These are phyloP conservation scores for Caenorhabditis elegans DNA, from an alignment of 1,140 invertebrate species.

Conservation along the genomic window WBcel235 BX284605.5:11774001-11774500, in stretches of 20 bases:
- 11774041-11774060: background rate
- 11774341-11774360: slow-evolving; percentile 78
- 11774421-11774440: too few relatives aligned
- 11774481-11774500: too few relatives aligned
- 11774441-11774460: background rate
- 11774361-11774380: slow-evolving; percentile 74
- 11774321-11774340: slow-evolving; percentile 75
- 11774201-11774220: background rate
- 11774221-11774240: background rate
- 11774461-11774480: too few relatives aligned
- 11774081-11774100: too few relatives aligned
- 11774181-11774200: background rate
- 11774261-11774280: background rate
- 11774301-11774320: slow-evolving; percentile 71
- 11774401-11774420: slow-evolving; percentile 69
- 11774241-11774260: background rate
- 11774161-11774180: too few relatives aligned
- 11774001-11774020: too few relatives aligned
- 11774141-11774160: too few relatives aligned
- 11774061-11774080: too few relatives aligned
- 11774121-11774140: too few relatives aligned
- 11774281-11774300: background rate
- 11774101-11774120: too few relatives aligned
- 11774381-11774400: slow-evolving; percentile 84
- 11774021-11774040: too few relatives aligned